Base-by-base conservation (phyloP, 2,113 vertebrate genomes). In the Aldabrachelys gigantea region DNA sequence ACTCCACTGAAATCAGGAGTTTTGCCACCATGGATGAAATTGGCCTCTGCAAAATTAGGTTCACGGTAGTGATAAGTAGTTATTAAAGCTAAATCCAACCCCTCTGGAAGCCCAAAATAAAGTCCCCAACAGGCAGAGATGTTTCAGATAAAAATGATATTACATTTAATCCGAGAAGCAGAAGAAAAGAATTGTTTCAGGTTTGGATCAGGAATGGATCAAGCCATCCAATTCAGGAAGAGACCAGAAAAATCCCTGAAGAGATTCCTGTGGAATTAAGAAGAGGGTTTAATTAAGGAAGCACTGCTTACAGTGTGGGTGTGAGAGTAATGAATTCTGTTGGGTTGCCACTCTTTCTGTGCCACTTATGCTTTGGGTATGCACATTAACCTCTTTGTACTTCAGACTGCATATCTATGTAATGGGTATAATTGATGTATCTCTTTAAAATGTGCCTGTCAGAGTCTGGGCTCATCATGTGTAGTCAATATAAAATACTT, bases 111-210 rank as follows among this genome's bases (percentile, higher is more conserved):
- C 7, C 4, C 5, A 22, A 87, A 96, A 87, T 10, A 27, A 57
- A 88, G 84, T 92, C 35, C 78, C 38, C 47, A 84, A 17, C 49
- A 80, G 49, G 85, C 56, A 53, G 62, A 17, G 38, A 89, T 92
- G 57, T 53, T 84, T 72, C 81, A 82, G 69, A 84, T 89, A 62
- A 95, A 44, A 89, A 13, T 93, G 47, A 84, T 52, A 78, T 1
- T 94, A 27, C 22, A 94, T 91, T 89, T 92, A 75, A 3, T 85
- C 38, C 49, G 24, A 93, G 72, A 84, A 91, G 79, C 76, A 91
- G n/a, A 53, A 93, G 89, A 9, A 22, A 72, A 27, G 19, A 94
- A 84, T 50, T n/a, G 0, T 89, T 91, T 78, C 44, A 75, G 7
- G 49, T 41, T 17, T 87, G 53, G 93, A 49, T n/a, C 53, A 79